Conservation (phyloP, 92 coral and sea anemone genomes). For the Phenganax subtilis region DNA sequence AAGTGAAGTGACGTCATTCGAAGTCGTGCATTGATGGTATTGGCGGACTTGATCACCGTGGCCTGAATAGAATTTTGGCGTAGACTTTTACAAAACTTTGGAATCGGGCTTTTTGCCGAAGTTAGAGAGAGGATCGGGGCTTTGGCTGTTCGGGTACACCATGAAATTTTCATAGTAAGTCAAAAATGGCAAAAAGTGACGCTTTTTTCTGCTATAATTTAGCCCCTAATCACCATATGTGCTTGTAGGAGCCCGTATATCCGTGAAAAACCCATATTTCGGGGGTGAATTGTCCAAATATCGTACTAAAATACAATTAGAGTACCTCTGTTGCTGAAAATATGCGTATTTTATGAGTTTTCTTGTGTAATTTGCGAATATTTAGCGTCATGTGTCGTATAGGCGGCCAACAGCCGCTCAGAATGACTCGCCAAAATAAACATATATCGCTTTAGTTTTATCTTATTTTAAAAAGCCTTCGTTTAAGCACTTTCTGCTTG, state of each 20-base stretch:
- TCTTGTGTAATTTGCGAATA: background rate
- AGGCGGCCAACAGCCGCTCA: constrained; percentile 7
- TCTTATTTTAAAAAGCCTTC: background rate
- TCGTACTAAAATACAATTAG: background rate
- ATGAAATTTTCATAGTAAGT: constrained; percentile 8
- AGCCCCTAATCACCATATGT: background rate
- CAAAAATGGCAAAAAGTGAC: background rate
- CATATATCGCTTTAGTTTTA: background rate
- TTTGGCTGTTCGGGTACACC: constrained; percentile 3
- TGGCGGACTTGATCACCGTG: constrained; percentile 40
- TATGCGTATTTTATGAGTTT: background rate
- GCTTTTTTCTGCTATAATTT: background rate
- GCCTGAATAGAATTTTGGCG: constrained; percentile 60
- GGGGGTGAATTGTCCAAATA: background rate
- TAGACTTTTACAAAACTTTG: constrained; percentile 7
- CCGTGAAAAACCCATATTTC: constrained; percentile 2
- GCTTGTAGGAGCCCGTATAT: constrained; percentile 12
- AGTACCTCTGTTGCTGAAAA: background rate
- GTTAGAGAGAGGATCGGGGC: constrained; percentile 36
- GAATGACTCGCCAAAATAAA: background rate
- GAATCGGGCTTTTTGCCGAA: constrained; percentile 29
- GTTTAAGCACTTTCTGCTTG: background rate
- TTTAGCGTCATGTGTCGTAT: background rate
- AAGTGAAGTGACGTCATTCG: constrained; percentile 30
- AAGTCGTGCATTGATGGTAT: constrained; percentile 92